These are phyloP conservation scores for Brachymystax lenok DNA, from an alignment of 2,797 vertebrate genomes.

Conservation along the genomic window DNA sequence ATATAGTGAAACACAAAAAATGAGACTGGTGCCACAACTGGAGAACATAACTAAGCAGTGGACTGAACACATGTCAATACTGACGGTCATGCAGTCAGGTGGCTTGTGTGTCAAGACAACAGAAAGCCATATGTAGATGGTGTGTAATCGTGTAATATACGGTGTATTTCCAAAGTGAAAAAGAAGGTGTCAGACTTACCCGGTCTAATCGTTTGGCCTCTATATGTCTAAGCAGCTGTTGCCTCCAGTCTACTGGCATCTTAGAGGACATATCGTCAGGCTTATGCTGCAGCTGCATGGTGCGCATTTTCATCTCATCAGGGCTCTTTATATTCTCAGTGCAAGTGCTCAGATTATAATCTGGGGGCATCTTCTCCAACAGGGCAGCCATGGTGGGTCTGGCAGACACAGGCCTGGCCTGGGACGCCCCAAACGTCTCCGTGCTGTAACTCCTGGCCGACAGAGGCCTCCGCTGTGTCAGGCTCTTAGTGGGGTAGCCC, in stretches of 20 bases:
- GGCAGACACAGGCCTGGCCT: conserved; percentile 96
- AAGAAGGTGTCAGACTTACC: conserved; percentile 78
- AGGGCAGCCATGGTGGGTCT: conserved; percentile 98
- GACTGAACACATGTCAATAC: neutral
- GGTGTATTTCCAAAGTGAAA: neutral
- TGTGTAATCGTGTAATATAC: neutral
- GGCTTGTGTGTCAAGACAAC: neutral
- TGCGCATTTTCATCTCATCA: conserved; percentile 91
- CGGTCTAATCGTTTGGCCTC: conserved; percentile 99
- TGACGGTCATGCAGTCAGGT: neutral
- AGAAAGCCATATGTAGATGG: neutral
- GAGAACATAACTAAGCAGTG: neutral
- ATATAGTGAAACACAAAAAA: neutral
- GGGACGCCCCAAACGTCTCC: conserved; percentile 95
- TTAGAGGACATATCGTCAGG: conserved; percentile 95
- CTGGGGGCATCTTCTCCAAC: conserved; percentile 97
- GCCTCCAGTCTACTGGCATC: conserved; percentile 99
- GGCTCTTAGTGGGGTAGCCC: conserved; percentile 95
- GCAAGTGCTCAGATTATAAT: conserved; percentile 95
- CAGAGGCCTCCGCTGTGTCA: conserved; percentile 94
- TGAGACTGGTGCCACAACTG: neutral
- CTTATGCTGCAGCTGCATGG: conserved; percentile 83
- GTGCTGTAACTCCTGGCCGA: conserved; percentile 98
- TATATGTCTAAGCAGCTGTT: conserved; percentile 99
- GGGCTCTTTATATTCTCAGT: conserved; percentile 84